These are phyloP conservation scores for Kryptolebias ocellatus DNA, from an alignment of 2,797 vertebrate species.

Conservation along the genomic window DNA sequence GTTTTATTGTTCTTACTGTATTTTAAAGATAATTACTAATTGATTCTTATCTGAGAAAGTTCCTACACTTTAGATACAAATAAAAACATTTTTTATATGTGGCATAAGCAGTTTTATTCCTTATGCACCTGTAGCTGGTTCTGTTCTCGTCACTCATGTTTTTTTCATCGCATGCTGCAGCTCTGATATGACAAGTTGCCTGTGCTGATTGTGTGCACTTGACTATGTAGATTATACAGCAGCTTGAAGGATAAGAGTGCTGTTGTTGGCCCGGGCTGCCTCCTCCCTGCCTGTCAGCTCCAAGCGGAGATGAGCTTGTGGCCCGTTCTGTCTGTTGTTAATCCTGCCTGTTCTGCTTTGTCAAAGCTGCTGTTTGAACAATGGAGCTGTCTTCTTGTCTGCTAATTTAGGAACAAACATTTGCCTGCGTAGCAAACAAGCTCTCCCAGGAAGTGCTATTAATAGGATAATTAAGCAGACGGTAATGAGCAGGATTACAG, in stretches of 20 bases:
- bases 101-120: constrained; percentile 4
- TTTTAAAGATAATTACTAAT: too few relatives aligned
- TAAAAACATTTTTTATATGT: constrained; percentile 2
- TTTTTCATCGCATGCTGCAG: constrained; percentile 46
- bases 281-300: constrained; percentile 75
- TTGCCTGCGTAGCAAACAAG: constrained; percentile 94
- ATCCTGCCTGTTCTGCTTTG: constrained; percentile 85
- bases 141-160: constrained; percentile 49
- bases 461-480: constrained; percentile 99
- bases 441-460: constrained; percentile 98
- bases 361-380: constrained; percentile 88
- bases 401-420: constrained; percentile 99
- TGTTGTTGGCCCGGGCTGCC: constrained; percentile 70
- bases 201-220: constrained; percentile 69
- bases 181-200: constrained; percentile 64
- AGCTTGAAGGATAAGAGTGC: constrained; percentile 71
- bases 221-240: constrained; percentile 74
- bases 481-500: constrained; percentile 98
- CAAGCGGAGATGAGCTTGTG: constrained; percentile 74
- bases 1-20: too few relatives aligned
- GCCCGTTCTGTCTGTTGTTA: constrained; percentile 79
- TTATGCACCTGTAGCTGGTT: constrained; percentile 52
- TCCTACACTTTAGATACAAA: constrained; percentile 1
- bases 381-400: constrained; percentile 95
- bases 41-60: not conserved